Evolutionary conservation across 1,140 invertebrate species (phyloP), one percentile per base, ranked within the genome.

Genomic region (Cydia fagiglandana): DNA sequence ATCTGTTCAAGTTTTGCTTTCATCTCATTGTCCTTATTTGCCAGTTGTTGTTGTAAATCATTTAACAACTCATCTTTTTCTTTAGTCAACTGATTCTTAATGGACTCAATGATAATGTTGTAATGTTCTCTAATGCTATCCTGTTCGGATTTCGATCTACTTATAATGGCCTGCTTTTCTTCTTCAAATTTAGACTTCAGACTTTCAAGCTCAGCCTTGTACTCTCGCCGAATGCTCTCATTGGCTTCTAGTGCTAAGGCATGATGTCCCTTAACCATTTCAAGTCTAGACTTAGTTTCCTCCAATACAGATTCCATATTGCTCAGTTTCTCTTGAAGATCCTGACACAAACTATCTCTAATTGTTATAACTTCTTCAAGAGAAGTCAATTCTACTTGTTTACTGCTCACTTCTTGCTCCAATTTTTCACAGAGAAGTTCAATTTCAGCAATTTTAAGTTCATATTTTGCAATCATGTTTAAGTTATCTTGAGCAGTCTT

Each of bases 221-320:
- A 93, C 79, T 93, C 92, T 41, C 90, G 79, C 77, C 91, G 80
- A 73, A 93, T 93, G 76, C 91, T 93, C 81, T 93, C 92, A 85
- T 93, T 93, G 13, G 92, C 93, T 83, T 93, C 91, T 76, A 93
- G 76, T 34, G 92, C 91, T 73, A 93, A 80, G n/a, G 90, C 84
- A 85, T 93, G 93, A 77, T 93, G 91, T 0, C 90, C 88, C 81
- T 93, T 93, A 1, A 93, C 90, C 88, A 93, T 90, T 83, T 92
- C 92, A 24, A 93, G 77, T 78, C 90, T 88, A 80, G 92, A 89
- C 24, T 78, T 84, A 24, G 90, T 91, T 84, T 92, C 89, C 38
- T 92, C 87, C 73, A 93, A 77, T 76, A 81, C 81, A 75, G 78
- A 82, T 84, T 90, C 90, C 61, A 83, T 81, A 75, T 84, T 82